Evolutionary conservation across 2,888 invertebrate genomes (phyloP).

Genomic region (Pherbina coryleti): DNA sequence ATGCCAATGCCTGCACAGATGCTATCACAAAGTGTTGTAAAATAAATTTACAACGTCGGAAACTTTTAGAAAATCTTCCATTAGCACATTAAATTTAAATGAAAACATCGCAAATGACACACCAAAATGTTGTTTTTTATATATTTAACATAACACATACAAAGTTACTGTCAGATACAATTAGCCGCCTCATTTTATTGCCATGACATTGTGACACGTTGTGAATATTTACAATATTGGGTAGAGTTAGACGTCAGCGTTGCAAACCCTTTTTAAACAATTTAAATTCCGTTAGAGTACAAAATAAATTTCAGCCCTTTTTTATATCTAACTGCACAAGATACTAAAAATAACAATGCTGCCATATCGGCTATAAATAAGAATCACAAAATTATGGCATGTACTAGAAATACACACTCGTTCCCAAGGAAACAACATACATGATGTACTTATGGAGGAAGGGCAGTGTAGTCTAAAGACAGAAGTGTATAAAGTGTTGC

Average conservation of each 20-base stretch:
- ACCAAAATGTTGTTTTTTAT: not conserved
- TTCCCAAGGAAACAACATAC: not conserved
- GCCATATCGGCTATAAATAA: constrained; percentile 17
- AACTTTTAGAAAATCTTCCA: constrained; percentile 11
- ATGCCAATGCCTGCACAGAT: constrained; percentile 5
- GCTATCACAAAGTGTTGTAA: not conserved
- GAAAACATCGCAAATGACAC: not conserved
- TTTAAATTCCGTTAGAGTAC: not conserved
- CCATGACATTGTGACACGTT: constrained; percentile 5
- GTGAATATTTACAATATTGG: constrained; percentile 9
- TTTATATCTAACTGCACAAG: not conserved
- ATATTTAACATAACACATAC: not conserved
- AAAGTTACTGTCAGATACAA: constrained; percentile 10
- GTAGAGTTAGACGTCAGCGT: not conserved
- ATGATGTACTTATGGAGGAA: not conserved
- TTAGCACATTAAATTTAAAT: not conserved
- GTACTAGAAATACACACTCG: constrained; percentile 6
- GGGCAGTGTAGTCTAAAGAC: not conserved
- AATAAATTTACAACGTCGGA: constrained; percentile 16
- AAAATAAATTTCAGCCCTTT: not conserved
- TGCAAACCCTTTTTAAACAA: not conserved
- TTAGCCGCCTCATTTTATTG: constrained; percentile 9
- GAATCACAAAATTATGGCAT: constrained; percentile 33
- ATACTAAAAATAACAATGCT: not conserved
- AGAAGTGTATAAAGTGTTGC: too few species aligned